Evolutionary conservation across 2,113 vertebrate genomes (phyloP), one percentile per base, ranked within the genome.

Genomic region (Silurus asotus): DNA sequence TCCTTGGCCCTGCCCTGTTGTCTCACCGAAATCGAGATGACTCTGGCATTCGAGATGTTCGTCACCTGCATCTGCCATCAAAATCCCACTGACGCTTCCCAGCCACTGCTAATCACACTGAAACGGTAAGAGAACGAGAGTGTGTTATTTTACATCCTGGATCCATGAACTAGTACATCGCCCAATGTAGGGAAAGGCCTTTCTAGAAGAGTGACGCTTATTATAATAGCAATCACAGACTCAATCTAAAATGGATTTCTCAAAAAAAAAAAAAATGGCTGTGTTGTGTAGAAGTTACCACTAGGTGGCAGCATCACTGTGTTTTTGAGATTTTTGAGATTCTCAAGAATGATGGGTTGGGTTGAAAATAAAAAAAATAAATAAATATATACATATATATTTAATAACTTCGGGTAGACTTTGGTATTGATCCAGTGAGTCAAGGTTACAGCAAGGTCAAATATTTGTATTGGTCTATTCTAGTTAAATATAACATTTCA

Each of bases 11-110:
- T 99, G 87, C 96, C 97, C 0, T 96, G 93, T 86, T 92, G 90
- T 5, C 90, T 98, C 49, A 95, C 94, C 64, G 97, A 98, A 86
- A 92, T 98, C 87, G 97, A 99, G 92, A 96, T 99, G 94, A 95
- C 96, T 37, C 92, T 99, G 91, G 89, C 95, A 53, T 94, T 97
- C 9, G 97, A 99, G 94, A 94, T 97, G 92, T 97, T 99, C 91
- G 93, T 99, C 88, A 94, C 96, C 62, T 93, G 94, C 90, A 97
- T 75, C 23, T 93, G 92, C 91, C 93, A 94, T 72, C 25, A 79
- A 56, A 93, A 90, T 77, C 89, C 90, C 9, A 84, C 91, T 55
- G 90, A 92, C 53, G 45, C 87, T 82, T 81, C 81, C 37, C 90
- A 91, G 48, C 91, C 85, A 61, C 95, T 97, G 85, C 94, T 95